A percentile compares a stretch with the other conserved stretches of the same genome.
These are phyloP conservation scores for Sciurus niger DNA, from an alignment of 2,113 vertebrate genomes.

Conservation along the genomic window DNA sequence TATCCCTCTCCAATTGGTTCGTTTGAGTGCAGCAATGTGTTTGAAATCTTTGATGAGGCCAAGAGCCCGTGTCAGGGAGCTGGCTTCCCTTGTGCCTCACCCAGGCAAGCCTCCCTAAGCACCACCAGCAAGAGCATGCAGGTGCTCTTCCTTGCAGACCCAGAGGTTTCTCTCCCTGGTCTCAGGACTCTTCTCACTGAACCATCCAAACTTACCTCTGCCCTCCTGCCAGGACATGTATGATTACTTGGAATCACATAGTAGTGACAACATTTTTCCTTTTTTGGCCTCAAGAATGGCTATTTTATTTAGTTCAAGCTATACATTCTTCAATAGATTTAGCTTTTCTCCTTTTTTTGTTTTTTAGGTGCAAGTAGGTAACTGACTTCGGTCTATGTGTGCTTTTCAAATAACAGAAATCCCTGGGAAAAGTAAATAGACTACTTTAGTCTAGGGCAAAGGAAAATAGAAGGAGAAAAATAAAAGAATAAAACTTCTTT, in stretches of 20 bases:
- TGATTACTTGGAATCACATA: not conserved
- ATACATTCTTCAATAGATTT: not conserved
- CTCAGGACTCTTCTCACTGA: not conserved
- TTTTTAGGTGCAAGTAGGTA: not conserved
- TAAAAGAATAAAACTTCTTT: not conserved
- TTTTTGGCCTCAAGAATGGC: not conserved
- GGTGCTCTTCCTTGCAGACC: not conserved
- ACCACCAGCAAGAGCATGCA: not conserved
- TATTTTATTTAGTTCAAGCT: not conserved
- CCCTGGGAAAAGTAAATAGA: not conserved
- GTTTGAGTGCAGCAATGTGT: too few relatives aligned
- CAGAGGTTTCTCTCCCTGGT: not conserved
- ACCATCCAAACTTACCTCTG: not conserved
- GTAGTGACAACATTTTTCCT: not conserved
- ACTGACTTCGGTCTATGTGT: slow-evolving; percentile 14
- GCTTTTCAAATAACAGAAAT: not conserved
- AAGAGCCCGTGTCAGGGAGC: not conserved
- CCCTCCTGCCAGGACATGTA: not conserved
- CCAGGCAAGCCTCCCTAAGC: not conserved
- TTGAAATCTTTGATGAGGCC: not conserved
- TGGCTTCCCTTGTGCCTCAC: not conserved
- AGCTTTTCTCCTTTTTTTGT: not conserved
- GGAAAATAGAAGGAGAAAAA: slow-evolving; percentile 8
- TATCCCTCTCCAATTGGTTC: not conserved
- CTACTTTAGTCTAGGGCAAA: slow-evolving; percentile 1